A percentile compares a stretch with the other conserved stretches of the same genome.
phyloP scores from a whole-genome alignment of 2,113 vertebrate species.

The Oenanthe oenanthe region DNA sequence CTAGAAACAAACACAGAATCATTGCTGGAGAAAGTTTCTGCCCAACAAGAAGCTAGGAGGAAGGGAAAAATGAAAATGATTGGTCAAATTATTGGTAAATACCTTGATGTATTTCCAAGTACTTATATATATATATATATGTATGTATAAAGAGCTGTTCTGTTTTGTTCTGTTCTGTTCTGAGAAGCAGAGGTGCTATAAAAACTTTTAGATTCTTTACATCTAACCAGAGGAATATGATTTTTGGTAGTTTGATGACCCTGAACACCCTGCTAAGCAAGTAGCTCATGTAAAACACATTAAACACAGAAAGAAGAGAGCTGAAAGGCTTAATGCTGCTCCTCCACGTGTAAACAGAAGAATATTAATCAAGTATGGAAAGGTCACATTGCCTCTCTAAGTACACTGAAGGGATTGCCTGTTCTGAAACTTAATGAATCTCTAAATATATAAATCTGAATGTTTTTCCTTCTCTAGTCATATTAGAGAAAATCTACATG shows the following conservation, averaged over 20 bases:
- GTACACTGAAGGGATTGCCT: background rate
- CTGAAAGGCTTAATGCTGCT: constrained; percentile 12
- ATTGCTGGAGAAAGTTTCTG: background rate
- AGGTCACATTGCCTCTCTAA: constrained; percentile 10
- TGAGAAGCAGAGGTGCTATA: background rate
- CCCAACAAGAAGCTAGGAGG: background rate
- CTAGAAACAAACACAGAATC: background rate
- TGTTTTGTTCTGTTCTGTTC: background rate
- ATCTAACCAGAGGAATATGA: background rate
- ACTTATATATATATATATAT: background rate
- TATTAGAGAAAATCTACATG: background rate
- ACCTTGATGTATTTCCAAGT: background rate
- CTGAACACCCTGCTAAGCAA: background rate
- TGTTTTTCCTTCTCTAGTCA: background rate
- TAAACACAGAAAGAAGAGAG: background rate
- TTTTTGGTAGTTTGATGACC: background rate
- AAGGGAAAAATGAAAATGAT: background rate
- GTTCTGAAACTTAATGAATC: background rate
- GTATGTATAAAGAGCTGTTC: background rate
- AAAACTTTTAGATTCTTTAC: background rate
- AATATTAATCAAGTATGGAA: constrained; percentile 26
- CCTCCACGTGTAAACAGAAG: constrained; percentile 10
- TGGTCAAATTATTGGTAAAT: background rate
- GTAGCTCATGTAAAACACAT: background rate
- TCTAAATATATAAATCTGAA: background rate